Evolutionary conservation across 1,140 invertebrate species (phyloP).

Genomic region (Heliconius eleuchia): DNA sequence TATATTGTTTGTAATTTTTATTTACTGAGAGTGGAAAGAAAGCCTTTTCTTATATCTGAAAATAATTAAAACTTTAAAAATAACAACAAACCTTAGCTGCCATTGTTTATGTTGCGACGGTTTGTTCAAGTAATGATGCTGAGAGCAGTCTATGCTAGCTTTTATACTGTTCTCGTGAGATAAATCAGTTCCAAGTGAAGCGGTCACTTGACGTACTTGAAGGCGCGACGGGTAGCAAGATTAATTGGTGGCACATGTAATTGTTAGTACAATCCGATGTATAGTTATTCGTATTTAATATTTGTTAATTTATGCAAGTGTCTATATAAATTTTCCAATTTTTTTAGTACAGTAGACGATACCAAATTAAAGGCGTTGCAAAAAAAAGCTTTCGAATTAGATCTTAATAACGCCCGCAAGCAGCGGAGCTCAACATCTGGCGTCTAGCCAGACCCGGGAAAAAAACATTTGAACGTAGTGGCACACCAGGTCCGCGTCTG

Average conservation of each 20-base stretch:
- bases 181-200: conserved; percentile 32
- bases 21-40: too few relatives aligned
- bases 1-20: too few relatives aligned
- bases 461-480: too few relatives aligned
- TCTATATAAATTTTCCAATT: too few relatives aligned
- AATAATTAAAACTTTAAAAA: not conserved
- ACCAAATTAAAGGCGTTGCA: too few relatives aligned
- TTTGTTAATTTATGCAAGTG: not conserved
- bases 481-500: too few relatives aligned
- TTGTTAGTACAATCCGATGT: not conserved
- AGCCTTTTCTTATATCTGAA: too few relatives aligned
- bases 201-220: conserved; percentile 54
- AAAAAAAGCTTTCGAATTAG: too few relatives aligned
- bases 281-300: not conserved
- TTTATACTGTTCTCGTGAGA: conserved; percentile 44
- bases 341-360: not conserved
- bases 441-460: too few relatives aligned
- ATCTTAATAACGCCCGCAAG: too few relatives aligned
- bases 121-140: conserved; percentile 50
- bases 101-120: conserved; percentile 50
- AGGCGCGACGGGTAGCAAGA: conserved; percentile 3
- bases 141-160: conserved; percentile 25
- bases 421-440: too few relatives aligned
- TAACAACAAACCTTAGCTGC: conserved; percentile 53
- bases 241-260: conserved; percentile 23